Evolutionary conservation across 37 sponge, comb jelly and placozoan species (phyloP).

Genomic region (Halisarca cf. caerulea): DNA sequence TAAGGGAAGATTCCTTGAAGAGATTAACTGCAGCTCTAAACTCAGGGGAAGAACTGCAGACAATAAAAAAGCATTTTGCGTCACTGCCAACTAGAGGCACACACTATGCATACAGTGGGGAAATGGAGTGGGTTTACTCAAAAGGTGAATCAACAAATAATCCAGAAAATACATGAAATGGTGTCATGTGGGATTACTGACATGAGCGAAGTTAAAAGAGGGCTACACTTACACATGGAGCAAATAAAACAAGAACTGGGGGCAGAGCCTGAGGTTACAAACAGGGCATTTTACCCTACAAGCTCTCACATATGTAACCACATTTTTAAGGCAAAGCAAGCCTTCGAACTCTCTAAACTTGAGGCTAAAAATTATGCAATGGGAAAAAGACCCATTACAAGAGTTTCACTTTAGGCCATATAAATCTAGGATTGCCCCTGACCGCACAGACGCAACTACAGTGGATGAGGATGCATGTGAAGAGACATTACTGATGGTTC

Average conservation of each 20-base stretch:
- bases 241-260: slow-evolving; percentile 6
- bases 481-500: slow-evolving; percentile 34
- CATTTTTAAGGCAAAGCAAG: slow-evolving; percentile 25
- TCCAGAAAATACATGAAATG: slow-evolving; percentile 27
- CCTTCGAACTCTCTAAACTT: slow-evolving; percentile 34
- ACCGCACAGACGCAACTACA: neutral
- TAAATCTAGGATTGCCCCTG: neutral
- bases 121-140: slow-evolving; percentile 18
- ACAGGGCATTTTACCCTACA: slow-evolving; percentile 29
- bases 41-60: neutral
- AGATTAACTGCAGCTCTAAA: neutral
- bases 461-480: neutral
- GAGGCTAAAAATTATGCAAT: slow-evolving; percentile 40
- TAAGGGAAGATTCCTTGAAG: neutral
- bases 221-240: neutral
- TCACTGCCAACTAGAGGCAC: slow-evolving; percentile 18
- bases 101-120: slow-evolving; percentile 26
- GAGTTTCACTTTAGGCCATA: slow-evolving; percentile 35
- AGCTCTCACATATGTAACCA: slow-evolving; percentile 37
- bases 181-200: slow-evolving; percentile 27
- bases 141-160: slow-evolving; percentile 18
- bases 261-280: neutral
- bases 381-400: slow-evolving; percentile 5
- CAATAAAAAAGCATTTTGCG: slow-evolving; percentile 20
- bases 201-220: slow-evolving; percentile 2